phyloP scores from a whole-genome alignment of 2,888 invertebrate species.

The Lacanobia wlatinum region DNA sequence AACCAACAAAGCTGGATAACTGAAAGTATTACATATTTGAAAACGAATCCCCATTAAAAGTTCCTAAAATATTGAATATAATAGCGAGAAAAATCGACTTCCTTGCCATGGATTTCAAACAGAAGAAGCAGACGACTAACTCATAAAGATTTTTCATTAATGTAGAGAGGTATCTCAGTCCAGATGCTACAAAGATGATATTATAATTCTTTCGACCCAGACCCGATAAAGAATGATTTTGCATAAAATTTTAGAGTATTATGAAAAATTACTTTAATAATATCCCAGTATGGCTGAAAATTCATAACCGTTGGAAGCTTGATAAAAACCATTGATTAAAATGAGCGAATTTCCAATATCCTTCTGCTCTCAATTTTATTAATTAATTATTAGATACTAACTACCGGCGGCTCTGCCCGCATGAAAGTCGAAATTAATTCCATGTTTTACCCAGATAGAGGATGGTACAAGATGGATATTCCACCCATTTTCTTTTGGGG shows the following conservation, averaged over 20 bases:
- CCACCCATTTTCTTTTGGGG: too few species aligned
- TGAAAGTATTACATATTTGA: too few species aligned
- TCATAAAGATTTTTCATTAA: neutral
- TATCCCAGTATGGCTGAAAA: conserved; percentile 6
- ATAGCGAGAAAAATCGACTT: too few species aligned
- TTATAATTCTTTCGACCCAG: conserved; percentile 1
- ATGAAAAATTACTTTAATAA: conserved; percentile 37
- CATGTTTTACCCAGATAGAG: too few species aligned
- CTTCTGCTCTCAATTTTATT: conserved; percentile 2
- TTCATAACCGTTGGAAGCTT: conserved; percentile 32
- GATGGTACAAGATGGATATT: too few species aligned
- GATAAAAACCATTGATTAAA: conserved; percentile 17
- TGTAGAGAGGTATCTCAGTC: neutral
- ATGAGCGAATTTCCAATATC: conserved; percentile 44
- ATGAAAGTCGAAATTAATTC: neutral
- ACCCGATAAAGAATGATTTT: conserved; percentile 21
- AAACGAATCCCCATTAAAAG: too few species aligned
- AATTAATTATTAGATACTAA: conserved; percentile 29
- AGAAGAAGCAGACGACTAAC: neutral
- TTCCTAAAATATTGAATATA: too few species aligned
- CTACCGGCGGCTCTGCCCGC: neutral
- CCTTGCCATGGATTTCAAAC: too few species aligned
- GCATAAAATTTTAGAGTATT: conserved; percentile 28
- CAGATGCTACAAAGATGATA: conserved; percentile 11
- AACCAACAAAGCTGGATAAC: too few species aligned